Base-by-base conservation (phyloP, 2,113 vertebrate species). In the Eublepharis macularius region DNA sequence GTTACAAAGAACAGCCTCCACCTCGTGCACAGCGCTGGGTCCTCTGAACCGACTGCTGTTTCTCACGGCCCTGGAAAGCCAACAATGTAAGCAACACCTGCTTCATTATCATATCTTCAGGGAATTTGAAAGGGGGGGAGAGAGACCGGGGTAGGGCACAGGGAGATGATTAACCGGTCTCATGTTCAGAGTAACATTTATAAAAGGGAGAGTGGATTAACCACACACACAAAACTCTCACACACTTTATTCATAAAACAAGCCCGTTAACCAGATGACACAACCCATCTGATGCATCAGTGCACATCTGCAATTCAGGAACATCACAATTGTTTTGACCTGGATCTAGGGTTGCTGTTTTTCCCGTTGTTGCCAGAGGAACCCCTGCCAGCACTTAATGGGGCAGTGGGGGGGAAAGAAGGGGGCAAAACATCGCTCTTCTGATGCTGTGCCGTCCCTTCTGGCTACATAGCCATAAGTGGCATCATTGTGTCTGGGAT, bases 21-120 rank as follows among this genome's bases (percentile, higher is more conserved):
- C 90, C 90, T 90, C 90, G 92, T 88, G 93, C 85, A 86, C 29
- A 41, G 88, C 91, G 94, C 87, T 29, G 24, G 89, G 92, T 95
- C 93, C 93, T 95, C 91, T 95, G 90, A 95, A 92, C 93, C 93
- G 83, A 81, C 88, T 81, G 95, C 92, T 80, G 93, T 96, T 98
- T 98, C 97, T 98, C 97, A 98, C 96, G 97, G 84, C 98, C 98
- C 94, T 95, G 96, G 91, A 94, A 91, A 93, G 94, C 69, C 88
- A 47, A 90, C 90, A 80, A 88, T 90, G 87, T 86, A 81, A 6
- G 2, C 76, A 96, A 97, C 97, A 98, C 97, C 97, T 98, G 98
- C 97, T 98, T 94, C 97, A 98, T 98, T 98, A 98, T 96, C 97
- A 96, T 98, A 98, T 96, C 93, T 93, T 89, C 92, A 82, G 93